Evolutionary conservation across 2,113 vertebrate species (phyloP).

Genomic region (Callospermophilus lateralis): DNA sequence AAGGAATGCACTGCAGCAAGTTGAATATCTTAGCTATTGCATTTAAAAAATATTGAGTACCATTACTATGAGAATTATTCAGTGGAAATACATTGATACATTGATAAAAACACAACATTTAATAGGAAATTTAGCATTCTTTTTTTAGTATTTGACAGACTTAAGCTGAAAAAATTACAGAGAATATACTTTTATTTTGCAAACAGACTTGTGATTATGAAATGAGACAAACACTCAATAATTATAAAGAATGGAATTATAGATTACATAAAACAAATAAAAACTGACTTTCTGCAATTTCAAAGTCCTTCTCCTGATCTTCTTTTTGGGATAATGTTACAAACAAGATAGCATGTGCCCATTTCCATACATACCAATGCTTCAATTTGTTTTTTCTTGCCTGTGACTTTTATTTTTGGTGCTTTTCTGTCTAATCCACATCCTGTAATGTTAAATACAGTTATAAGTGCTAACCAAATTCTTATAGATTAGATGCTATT

Average conservation of each 20-base stretch:
- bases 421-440: neutral
- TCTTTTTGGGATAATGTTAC: no score
- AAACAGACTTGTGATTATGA: neutral
- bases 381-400: neutral
- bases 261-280: neutral
- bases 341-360: neutral
- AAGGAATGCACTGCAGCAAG: neutral
- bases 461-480: neutral
- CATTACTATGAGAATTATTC: neutral
- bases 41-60: neutral
- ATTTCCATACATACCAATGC: neutral
- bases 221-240: neutral
- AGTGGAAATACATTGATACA: neutral
- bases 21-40: neutral
- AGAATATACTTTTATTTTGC: neutral
- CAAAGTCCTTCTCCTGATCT: neutral
- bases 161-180: neutral
- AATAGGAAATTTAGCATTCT: neutral
- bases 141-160: neutral
- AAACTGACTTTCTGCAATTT: neutral
- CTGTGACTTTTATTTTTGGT: neutral
- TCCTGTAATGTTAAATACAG: neutral
- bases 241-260: neutral
- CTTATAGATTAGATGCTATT: neutral
- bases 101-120: neutral